A percentile compares a stretch with the other conserved stretches of the same genome.
phyloP scores from a whole-genome alignment of 2,888 invertebrate genomes.

The Dexiosoma caninum region DNA sequence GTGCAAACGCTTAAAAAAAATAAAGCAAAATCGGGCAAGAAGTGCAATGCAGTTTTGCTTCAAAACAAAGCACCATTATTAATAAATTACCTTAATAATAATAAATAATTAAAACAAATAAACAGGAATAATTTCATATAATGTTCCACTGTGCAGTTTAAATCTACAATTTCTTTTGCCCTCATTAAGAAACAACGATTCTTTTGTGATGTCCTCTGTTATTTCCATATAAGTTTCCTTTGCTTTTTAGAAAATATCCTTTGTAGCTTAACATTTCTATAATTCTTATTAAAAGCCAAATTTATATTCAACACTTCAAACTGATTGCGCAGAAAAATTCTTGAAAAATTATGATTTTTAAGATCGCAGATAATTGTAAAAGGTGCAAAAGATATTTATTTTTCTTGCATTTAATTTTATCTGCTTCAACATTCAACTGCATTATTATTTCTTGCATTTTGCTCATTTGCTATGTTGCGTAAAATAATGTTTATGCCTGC shows the following conservation, averaged over 20 bases:
- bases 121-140: neutral
- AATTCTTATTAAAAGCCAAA: neutral
- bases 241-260: neutral
- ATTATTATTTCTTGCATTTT: neutral
- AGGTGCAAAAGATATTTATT: slow-evolving; percentile 43
- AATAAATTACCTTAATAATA: no score
- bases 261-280: neutral
- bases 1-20: no score
- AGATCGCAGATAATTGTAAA: slow-evolving; percentile 49
- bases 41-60: no score
- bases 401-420: neutral
- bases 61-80: no score
- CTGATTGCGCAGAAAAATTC: neutral
- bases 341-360: slow-evolving; percentile 28
- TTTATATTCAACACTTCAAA: neutral
- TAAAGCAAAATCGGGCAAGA: no score
- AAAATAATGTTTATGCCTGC: slow-evolving; percentile 58
- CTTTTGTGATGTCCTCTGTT: neutral
- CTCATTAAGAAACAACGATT: neutral
- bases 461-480: slow-evolving; percentile 55
- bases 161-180: neutral
- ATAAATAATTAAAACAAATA: no score
- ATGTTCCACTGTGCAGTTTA: neutral
- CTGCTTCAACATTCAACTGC: neutral
- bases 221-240: neutral